Percentiles rank a stretch among this genome's conserved stretches.
Evolutionary conservation across 2,113 vertebrate species (phyloP).

Genomic region (Cephalopholis sonnerati): DNA sequence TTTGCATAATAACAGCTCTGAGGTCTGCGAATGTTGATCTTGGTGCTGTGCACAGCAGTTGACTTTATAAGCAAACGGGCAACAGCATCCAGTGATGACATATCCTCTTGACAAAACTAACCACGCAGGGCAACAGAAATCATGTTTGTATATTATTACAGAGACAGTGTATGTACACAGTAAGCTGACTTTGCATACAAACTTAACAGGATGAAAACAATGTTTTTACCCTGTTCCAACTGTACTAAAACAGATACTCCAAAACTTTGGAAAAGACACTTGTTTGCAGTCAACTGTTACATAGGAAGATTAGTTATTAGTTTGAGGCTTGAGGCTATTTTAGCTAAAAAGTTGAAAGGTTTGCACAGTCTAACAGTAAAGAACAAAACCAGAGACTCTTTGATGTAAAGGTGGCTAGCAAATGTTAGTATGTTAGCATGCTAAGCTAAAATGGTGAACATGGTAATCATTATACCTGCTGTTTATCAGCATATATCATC

Average conservation of each 20-base stretch:
- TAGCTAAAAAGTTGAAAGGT: not conserved
- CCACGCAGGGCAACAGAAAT: slow-evolving; percentile 31
- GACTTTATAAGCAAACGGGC: slow-evolving; percentile 33
- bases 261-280: slow-evolving; percentile 1
- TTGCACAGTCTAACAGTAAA: not conserved
- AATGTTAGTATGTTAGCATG: not conserved
- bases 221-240: not conserved
- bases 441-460: not conserved
- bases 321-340: not conserved
- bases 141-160: slow-evolving; percentile 54
- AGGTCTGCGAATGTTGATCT: slow-evolving; percentile 32
- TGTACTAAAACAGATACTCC: slow-evolving; percentile 5
- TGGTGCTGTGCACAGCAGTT: not conserved
- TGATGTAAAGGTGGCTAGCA: not conserved
- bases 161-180: slow-evolving; percentile 47
- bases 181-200: slow-evolving; percentile 49
- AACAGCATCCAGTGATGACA: slow-evolving; percentile 58
- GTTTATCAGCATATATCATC: not conserved
- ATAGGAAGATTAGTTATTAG: slow-evolving; percentile 10
- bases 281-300: not conserved
- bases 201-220: slow-evolving; percentile 31
- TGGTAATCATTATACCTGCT: not conserved
- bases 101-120: slow-evolving; percentile 33
- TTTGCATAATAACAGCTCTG: slow-evolving; percentile 27
- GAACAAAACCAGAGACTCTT: not conserved